phyloP scores from a whole-genome alignment of 2,113 vertebrate genomes.

The Saguinus midas region DNA sequence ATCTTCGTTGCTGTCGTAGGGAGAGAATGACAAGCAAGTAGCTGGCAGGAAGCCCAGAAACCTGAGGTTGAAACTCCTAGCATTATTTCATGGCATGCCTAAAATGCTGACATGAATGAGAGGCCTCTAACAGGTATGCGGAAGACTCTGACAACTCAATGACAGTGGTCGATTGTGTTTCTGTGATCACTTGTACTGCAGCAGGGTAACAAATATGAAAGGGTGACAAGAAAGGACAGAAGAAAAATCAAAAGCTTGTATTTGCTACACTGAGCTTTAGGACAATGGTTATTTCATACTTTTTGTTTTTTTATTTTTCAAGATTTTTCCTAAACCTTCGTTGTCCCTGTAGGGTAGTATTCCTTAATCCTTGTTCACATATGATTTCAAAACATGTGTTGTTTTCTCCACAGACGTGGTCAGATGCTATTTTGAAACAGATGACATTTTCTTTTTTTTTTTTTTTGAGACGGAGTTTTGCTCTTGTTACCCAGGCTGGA shows the following conservation, averaged over 20 bases:
- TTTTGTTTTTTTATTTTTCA: neutral
- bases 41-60: slow-evolving; percentile 62
- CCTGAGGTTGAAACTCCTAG: neutral
- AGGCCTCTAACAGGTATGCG: slow-evolving; percentile 10
- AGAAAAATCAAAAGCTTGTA: neutral
- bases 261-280: slow-evolving; percentile 26
- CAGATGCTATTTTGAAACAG: neutral
- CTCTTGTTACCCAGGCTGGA: no score
- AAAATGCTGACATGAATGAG: slow-evolving; percentile 34
- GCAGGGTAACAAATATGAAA: slow-evolving; percentile 34
- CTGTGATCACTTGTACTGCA: slow-evolving; percentile 12
- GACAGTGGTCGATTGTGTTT: neutral
- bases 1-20: neutral
- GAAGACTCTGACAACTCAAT: neutral
- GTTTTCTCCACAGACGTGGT: neutral
- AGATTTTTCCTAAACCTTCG: neutral
- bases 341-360: neutral
- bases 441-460: neutral
- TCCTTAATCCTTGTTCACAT: neutral
- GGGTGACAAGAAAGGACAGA: slow-evolving; percentile 15
- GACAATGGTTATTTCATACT: neutral
- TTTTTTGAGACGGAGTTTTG: no score
- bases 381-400: neutral
- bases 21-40: neutral
- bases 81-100: slow-evolving; percentile 59